Base-by-base conservation (phyloP, 2,888 invertebrate species). In the Oithona nana region DNA sequence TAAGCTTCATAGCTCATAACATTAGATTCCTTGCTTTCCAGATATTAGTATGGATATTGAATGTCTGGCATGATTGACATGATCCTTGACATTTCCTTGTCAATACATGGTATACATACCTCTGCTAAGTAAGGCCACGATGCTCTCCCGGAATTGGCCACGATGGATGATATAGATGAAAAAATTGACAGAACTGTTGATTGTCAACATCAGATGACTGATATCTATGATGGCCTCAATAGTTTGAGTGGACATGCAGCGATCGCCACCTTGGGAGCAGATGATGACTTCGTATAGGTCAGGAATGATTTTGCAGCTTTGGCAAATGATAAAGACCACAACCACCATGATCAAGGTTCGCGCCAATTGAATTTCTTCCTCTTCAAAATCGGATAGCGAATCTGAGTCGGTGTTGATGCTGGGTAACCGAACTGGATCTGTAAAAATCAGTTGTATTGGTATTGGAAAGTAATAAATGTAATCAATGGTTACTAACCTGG, bases 251-350 rank as follows among this genome's bases (percentile, higher is more conserved):
- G 24, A 20, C 31, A 24, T 57, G 57, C 57, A 57, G n/a, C n/a
- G 20, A 31, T 28, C 28, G 16, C 4, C 11, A 11, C n/a, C 22
- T 22, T 31, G 28, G 20, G 57, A 20, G 57, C 57, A 57, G 13
- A 26, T 22, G 3, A 52, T n/a, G 8, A 57, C 57, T 31, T 57
- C 57, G 20, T 57, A 57, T n/a, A 57, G n/a, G 30, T 57, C 57
- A 20, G 57, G 57, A 16, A 57, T 57, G 30, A 57, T 57, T 31
- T 57, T 57, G 57, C 30, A 57, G 3, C 57, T 57, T 30, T 57
- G 57, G 30, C 57, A 57, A 11, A 57, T n/a, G 31, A 57, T 57
- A 26, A 57, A 57, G 1, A 57, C 31, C 20, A 20, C 22, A n/a
- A 57, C 57, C 22, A 57, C 31, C 11, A 28, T 31, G 11, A 20